Percentiles rank a stretch among this genome's conserved stretches.
phyloP scores from a whole-genome alignment of 1,140 invertebrate genomes.

The Euwallacea fornicatus region DNA sequence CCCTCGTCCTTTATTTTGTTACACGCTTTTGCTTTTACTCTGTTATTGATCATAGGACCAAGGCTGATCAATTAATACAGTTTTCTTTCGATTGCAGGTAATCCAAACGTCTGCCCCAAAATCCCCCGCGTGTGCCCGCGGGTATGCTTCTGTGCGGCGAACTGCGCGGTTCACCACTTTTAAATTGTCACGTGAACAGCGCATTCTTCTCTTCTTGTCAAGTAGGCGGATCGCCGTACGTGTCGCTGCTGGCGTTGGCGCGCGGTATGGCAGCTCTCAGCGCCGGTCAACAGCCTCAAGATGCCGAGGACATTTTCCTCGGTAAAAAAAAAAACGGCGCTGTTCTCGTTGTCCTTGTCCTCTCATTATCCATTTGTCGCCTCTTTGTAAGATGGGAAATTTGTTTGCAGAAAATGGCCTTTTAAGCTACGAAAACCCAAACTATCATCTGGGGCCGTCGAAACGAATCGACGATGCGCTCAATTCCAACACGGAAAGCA shows the following conservation, averaged over 20 bases:
- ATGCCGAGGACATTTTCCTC: slow-evolving; percentile 54
- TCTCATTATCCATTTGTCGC: neutral
- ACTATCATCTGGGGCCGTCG: slow-evolving; percentile 78
- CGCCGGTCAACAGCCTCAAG: slow-evolving; percentile 39
- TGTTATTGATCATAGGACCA: no score
- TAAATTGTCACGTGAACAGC: slow-evolving; percentile 47
- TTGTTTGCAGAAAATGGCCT: slow-evolving; percentile 78
- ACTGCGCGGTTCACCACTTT: slow-evolving; percentile 51
- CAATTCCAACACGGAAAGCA: slow-evolving; percentile 69
- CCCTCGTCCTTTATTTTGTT: no score
- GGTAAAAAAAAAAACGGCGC: slow-evolving; percentile 44
- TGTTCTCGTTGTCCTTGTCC: neutral
- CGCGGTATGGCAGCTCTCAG: slow-evolving; percentile 53
- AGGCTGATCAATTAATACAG: no score
- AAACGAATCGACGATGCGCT: slow-evolving; percentile 72
- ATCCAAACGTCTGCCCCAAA: slow-evolving; percentile 18
- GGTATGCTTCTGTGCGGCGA: slow-evolving; percentile 51
- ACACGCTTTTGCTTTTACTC: no score
- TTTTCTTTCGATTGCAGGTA: slow-evolving; percentile 12
- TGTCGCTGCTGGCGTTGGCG: slow-evolving; percentile 51
- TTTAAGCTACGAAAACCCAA: slow-evolving; percentile 84
- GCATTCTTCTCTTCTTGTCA: slow-evolving; percentile 33
- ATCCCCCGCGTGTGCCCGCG: neutral
- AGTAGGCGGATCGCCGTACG: slow-evolving; percentile 52
- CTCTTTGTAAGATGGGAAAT: neutral